Evolutionary conservation across 1,140 invertebrate genomes (phyloP).

Genomic region (Sweltsa coloradensis): DNA sequence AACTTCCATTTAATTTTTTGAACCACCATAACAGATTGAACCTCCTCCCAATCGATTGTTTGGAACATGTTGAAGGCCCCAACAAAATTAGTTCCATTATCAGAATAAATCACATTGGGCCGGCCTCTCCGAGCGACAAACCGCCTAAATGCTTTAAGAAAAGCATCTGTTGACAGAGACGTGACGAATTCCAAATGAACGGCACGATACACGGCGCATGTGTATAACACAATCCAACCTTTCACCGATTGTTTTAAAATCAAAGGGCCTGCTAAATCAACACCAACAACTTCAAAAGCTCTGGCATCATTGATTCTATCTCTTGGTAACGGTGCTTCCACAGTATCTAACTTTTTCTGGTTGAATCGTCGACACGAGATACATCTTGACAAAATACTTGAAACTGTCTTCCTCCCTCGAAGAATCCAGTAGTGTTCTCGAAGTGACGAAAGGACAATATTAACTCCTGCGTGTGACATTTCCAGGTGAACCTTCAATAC

Average conservation of each 20-base stretch:
- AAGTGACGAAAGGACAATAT: slow-evolving; percentile 7
- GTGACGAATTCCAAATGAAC: slow-evolving; percentile 27
- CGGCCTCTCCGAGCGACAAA: slow-evolving; percentile 25
- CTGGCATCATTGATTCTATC: slow-evolving; percentile 17
- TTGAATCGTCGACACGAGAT: slow-evolving; percentile 19
- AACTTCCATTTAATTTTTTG: slow-evolving; percentile 28
- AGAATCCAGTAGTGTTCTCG: slow-evolving; percentile 23
- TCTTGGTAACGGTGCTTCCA: slow-evolving; percentile 17
- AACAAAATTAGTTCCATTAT: slow-evolving; percentile 30
- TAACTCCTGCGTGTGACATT: slow-evolving; percentile 11
- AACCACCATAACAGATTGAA: slow-evolving; percentile 13
- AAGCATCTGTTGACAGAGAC: slow-evolving; percentile 21
- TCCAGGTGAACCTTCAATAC: slow-evolving; percentile 9
- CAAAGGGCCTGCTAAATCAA: slow-evolving; percentile 24
- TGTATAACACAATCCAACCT: slow-evolving; percentile 26
- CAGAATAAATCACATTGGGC: slow-evolving; percentile 26
- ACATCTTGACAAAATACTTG: slow-evolving; percentile 20
- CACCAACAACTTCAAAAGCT: slow-evolving; percentile 17
- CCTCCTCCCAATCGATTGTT: slow-evolving; percentile 21
- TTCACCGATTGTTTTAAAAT: slow-evolving; percentile 19
- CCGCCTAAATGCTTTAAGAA: slow-evolving; percentile 21
- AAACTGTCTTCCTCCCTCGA: slow-evolving; percentile 17
- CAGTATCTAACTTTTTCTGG: slow-evolving; percentile 17
- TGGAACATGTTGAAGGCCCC: slow-evolving; percentile 20
- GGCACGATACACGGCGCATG: slow-evolving; percentile 25